A percentile compares a stretch with the other conserved stretches of the same genome.
These are phyloP conservation scores for Musca vetustissima DNA, from an alignment of 1,140 invertebrate species.

Conservation along the genomic window DNA sequence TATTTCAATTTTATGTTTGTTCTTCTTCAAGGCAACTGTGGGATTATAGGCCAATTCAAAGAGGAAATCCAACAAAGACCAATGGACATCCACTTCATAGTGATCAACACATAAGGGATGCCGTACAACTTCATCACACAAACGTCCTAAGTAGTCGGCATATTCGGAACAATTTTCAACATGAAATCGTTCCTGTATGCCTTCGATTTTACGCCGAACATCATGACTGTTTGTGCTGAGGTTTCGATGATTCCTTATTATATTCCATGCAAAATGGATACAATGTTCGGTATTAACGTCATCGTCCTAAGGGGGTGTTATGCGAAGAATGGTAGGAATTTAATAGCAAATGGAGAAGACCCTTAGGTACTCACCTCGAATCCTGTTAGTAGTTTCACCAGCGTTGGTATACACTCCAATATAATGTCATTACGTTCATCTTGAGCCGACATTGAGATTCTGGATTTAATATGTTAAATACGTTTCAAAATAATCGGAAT, in stretches of 20 bases:
- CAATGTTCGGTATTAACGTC: constrained; percentile 28
- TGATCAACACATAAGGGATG: constrained; percentile 32
- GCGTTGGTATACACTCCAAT: constrained; percentile 31
- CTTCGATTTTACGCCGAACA: constrained; percentile 36
- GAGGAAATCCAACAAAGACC: constrained; percentile 47
- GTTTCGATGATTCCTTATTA: constrained; percentile 35
- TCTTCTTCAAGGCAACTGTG: constrained; percentile 37
- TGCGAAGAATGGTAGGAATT: not conserved
- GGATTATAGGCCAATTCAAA: constrained; percentile 38
- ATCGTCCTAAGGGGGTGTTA: constrained; percentile 10
- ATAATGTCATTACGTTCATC: constrained; percentile 28
- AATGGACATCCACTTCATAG: constrained; percentile 37
- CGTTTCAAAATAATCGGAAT: too few relatives aligned
- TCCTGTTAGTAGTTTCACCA: constrained; percentile 35
- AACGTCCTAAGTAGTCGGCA: constrained; percentile 30
- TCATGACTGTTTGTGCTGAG: constrained; percentile 36
- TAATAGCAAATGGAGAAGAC: not conserved
- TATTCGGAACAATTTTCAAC: constrained; percentile 35
- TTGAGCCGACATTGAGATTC: constrained; percentile 29
- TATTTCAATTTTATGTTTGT: constrained; percentile 30
- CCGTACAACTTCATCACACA: constrained; percentile 34
- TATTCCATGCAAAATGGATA: constrained; percentile 33
- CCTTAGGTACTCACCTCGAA: constrained; percentile 35
- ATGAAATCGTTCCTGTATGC: constrained; percentile 41
- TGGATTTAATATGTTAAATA: too few relatives aligned